These are phyloP conservation scores for Monopis laevigella DNA, from an alignment of 2,888 invertebrate genomes.

Conservation along the genomic window DNA sequence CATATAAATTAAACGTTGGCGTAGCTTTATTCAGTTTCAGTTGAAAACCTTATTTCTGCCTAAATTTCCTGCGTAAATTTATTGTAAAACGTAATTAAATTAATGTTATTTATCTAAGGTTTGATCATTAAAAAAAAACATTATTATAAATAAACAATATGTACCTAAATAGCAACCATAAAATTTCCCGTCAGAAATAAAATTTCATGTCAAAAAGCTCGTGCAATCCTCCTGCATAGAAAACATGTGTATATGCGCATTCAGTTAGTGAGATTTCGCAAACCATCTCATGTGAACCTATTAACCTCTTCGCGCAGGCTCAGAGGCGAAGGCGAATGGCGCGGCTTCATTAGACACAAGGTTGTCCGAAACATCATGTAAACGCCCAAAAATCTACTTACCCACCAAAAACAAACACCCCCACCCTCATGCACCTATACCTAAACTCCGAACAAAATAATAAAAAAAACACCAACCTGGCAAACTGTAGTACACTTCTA, in stretches of 20 bases:
- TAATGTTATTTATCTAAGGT: too few species aligned
- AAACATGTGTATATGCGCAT: conserved; percentile 1
- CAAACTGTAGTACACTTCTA: conserved; percentile 64
- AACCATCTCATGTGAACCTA: conserved; percentile 67
- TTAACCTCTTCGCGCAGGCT: conserved; percentile 64
- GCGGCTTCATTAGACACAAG: conserved; percentile 65
- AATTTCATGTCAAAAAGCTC: conserved; percentile 1
- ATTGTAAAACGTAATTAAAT: too few species aligned
- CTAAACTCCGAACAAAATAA: conserved; percentile 24
- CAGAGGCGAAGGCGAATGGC: conserved; percentile 62
- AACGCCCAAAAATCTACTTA: conserved; percentile 23
- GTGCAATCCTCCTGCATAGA: background rate
- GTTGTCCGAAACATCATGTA: conserved; percentile 46
- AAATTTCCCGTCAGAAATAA: too few species aligned
- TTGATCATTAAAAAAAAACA: too few species aligned
- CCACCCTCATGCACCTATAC: background rate
- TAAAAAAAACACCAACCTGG: conserved; percentile 49
- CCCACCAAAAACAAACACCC: conserved; percentile 19
- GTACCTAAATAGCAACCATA: too few species aligned
- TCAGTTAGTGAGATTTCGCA: conserved; percentile 50
- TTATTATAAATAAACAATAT: too few species aligned
- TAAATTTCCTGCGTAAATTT: too few species aligned
- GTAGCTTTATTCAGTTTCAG: too few species aligned
- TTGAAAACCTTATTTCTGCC: too few species aligned
- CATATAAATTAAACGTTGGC: too few species aligned